Percentiles rank a stretch among this genome's conserved stretches.
Conservation (phyloP, 2,888 invertebrate genomes). For the Chymomyza caudatula region DNA sequence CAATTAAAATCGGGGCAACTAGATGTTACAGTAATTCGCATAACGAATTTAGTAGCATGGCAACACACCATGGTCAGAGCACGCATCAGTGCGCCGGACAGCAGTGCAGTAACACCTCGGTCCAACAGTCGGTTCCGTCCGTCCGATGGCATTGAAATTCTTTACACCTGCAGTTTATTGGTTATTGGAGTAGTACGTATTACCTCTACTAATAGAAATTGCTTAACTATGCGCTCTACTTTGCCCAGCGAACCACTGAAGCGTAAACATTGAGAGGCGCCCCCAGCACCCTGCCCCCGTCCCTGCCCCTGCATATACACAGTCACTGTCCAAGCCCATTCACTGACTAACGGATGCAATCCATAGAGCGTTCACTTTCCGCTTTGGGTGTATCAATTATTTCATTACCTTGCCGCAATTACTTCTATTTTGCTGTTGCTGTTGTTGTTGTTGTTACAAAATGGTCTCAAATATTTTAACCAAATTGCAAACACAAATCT, state of each 20-base stretch:
- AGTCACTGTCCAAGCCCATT: neutral
- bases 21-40: constrained; percentile 24
- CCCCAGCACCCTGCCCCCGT: neutral
- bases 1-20: constrained; percentile 45
- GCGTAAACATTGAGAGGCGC: constrained; percentile 28
- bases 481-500: constrained; percentile 55
- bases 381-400: constrained; percentile 32
- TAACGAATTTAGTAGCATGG: no score
- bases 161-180: constrained; percentile 36
- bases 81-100: neutral
- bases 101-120: constrained; percentile 30
- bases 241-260: constrained; percentile 40
- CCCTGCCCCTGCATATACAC: no score
- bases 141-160: constrained; percentile 60
- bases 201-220: neutral
- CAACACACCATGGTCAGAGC: neutral
- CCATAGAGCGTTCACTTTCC: neutral
- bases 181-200: constrained; percentile 23
- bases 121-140: neutral
- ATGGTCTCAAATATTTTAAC: constrained; percentile 57
- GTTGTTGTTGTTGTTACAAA: constrained; percentile 57
- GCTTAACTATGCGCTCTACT: constrained; percentile 12
- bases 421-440: constrained; percentile 10
- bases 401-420: constrained; percentile 28
- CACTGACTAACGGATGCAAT: constrained; percentile 49